Percentiles rank a stretch among this genome's conserved stretches.
Conservation (phyloP, 2,888 invertebrate species). For the Drosophila testacea region DNA sequence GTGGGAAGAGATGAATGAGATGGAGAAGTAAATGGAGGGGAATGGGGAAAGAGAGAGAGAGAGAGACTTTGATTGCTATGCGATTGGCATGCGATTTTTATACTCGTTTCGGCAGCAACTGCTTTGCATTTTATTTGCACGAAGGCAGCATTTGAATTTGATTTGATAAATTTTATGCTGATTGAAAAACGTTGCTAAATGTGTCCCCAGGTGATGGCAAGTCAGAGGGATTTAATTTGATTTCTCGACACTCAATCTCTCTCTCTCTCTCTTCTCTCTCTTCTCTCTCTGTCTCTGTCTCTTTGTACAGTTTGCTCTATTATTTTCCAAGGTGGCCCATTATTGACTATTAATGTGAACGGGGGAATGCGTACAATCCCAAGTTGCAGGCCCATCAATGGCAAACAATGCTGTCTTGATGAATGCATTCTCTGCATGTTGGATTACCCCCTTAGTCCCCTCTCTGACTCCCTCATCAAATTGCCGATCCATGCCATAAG, state of each 20-base stretch:
- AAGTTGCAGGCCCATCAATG: slow-evolving; percentile 59
- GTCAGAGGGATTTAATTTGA: slow-evolving; percentile 50
- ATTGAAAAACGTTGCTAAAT: slow-evolving; percentile 77
- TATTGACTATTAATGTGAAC: slow-evolving; percentile 74
- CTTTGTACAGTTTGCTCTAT: slow-evolving; percentile 35
- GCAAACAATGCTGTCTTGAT: slow-evolving; percentile 73
- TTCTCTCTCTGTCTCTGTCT: neutral
- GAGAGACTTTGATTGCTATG: slow-evolving; percentile 56
- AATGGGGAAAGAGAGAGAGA: too few species aligned
- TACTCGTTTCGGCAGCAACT: slow-evolving; percentile 40
- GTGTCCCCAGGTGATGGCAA: slow-evolving; percentile 67
- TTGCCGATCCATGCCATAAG: slow-evolving; percentile 50
- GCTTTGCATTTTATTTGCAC: slow-evolving; percentile 71
- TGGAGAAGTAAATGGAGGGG: neutral
- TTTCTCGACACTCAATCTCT: slow-evolving; percentile 23
- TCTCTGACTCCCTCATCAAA: slow-evolving; percentile 57
- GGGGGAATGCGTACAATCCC: slow-evolving; percentile 66
- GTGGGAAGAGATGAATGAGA: neutral
- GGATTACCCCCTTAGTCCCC: neutral
- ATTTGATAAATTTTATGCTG: slow-evolving; percentile 81
- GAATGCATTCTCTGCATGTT: slow-evolving; percentile 69
- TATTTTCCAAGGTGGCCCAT: slow-evolving; percentile 78
- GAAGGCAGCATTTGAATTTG: slow-evolving; percentile 68
- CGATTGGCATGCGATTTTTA: slow-evolving; percentile 76
- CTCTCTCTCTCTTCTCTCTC: neutral